phyloP scores from a whole-genome alignment of 1,140 invertebrate genomes.

The Tetragonula clypearis region DNA sequence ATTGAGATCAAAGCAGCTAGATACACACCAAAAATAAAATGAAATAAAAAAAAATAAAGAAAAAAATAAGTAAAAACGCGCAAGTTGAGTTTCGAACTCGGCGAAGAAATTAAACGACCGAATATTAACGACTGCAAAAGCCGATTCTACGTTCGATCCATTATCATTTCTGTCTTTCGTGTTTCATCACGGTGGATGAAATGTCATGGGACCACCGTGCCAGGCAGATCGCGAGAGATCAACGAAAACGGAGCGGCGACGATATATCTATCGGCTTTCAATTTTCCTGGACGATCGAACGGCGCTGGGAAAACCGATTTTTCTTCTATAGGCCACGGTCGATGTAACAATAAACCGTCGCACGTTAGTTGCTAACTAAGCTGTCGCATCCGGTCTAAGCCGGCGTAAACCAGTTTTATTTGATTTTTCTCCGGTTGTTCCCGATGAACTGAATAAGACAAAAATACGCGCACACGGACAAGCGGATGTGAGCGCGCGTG shows the following conservation, averaged over 20 bases:
- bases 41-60: no score
- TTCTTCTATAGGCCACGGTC: neutral
- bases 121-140: neutral
- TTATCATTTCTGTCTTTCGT: neutral
- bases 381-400: conserved; percentile 18
- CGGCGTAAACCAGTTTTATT: conserved; percentile 48
- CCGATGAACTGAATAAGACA: conserved; percentile 36
- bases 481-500: neutral
- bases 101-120: neutral
- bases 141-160: neutral
- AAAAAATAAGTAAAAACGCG: no score
- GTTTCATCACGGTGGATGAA: neutral
- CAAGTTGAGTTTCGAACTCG: neutral
- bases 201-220: neutral
- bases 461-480: conserved; percentile 6
- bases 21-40: no score
- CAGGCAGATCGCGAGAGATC: neutral
- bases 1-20: no score
- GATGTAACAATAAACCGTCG: conserved; percentile 36
- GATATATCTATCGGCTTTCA: neutral
- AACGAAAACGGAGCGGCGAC: neutral
- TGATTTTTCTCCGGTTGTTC: conserved; percentile 47
- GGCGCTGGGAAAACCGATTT: neutral
- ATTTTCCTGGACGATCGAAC: neutral
- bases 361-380: conserved; percentile 25